phyloP scores from a whole-genome alignment of 2,888 invertebrate genomes.

The Eurytoma californica region DNA sequence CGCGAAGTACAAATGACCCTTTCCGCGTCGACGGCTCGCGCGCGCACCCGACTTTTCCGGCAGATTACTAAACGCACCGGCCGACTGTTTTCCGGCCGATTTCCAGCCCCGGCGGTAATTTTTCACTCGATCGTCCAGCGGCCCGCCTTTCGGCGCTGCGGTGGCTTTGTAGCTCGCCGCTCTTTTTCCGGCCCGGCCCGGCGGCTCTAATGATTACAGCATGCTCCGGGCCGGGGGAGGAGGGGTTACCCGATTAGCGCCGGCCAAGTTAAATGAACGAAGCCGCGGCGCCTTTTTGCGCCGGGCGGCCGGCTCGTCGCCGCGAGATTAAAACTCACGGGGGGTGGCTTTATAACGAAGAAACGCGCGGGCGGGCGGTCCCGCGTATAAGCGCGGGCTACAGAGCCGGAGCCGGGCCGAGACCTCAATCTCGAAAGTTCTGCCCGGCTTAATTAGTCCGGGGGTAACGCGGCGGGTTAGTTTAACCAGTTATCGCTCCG shows the following conservation, averaged over 20 bases:
- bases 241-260: constrained; percentile 5
- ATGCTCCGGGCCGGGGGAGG: too few species aligned
- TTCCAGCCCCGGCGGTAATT: constrained; percentile 27
- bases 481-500: constrained; percentile 38
- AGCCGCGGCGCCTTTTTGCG: not conserved
- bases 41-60: constrained; percentile 14
- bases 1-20: constrained; percentile 17
- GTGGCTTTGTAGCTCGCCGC: not conserved
- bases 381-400: not conserved
- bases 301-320: not conserved
- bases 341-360: constrained; percentile 5
- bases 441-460: constrained; percentile 47
- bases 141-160: not conserved
- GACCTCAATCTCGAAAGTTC: constrained; percentile 42
- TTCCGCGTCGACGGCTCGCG: constrained; percentile 10
- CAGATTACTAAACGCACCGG: constrained; percentile 19
- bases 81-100: constrained; percentile 40
- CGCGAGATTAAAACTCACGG: constrained; percentile 32
- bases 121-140: constrained; percentile 30
- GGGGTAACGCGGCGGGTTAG: constrained; percentile 18
- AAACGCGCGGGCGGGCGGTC: not conserved
- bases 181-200: not conserved
- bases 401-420: not conserved
- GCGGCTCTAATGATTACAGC: not conserved
- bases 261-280: constrained; percentile 19